Percentiles rank a stretch among this genome's conserved stretches.
Conservation (phyloP, 1,140 invertebrate genomes). For the Sipha flava region DNA sequence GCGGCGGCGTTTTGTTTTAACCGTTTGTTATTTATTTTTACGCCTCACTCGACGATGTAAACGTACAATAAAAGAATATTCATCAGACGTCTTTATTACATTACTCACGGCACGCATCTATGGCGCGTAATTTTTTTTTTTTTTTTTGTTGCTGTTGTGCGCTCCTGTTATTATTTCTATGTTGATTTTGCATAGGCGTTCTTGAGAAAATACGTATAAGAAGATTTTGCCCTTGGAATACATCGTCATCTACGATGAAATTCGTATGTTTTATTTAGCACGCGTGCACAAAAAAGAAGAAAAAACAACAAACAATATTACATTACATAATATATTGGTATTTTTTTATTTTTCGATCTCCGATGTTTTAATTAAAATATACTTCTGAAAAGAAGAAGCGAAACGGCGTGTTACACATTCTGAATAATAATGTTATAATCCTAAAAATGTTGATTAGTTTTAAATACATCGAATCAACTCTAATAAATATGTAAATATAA, state of each 20-base stretch:
- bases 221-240: not conserved
- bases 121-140: not conserved
- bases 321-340: too few species aligned
- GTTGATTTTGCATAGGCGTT: conserved; percentile 9
- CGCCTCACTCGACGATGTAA: not conserved
- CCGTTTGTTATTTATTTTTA: not conserved
- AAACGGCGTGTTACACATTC: not conserved
- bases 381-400: too few species aligned
- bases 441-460: not conserved
- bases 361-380: too few species aligned
- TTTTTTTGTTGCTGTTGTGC: not conserved
- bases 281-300: too few species aligned
- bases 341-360: too few species aligned
- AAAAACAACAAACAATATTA: too few species aligned
- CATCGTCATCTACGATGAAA: not conserved
- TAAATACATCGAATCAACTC: not conserved
- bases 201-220: not conserved
- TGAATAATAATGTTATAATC: not conserved
- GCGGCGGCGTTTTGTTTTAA: not conserved
- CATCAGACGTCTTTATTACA: not conserved
- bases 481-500: not conserved
- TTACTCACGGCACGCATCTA: not conserved
- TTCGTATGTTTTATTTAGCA: not conserved
- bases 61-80: not conserved
- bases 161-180: not conserved